Conservation (phyloP, 35 echinoderm and acorn worm species). For the Hemicentrotus pulcherrimus region DNA sequence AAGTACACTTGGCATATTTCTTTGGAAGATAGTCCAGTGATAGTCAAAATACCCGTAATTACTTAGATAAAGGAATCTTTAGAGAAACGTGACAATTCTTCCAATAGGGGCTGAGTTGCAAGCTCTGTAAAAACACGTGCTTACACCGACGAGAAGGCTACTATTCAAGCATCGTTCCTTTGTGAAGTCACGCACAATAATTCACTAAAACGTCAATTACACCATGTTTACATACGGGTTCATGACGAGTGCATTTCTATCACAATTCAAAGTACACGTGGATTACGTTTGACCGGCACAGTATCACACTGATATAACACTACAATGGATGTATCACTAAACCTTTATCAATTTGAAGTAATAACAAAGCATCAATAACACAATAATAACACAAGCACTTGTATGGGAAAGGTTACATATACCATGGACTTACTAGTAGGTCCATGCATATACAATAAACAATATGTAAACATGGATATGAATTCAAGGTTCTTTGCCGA, state of each 20-base stretch:
- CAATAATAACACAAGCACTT: too few species aligned
- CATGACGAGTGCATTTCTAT: neutral
- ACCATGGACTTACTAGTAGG: too few species aligned
- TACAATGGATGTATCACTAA: too few species aligned
- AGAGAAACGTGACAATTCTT: neutral
- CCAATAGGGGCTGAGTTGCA: neutral
- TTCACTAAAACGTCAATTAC: neutral
- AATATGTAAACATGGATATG: too few species aligned
- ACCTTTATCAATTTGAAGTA: too few species aligned
- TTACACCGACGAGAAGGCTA: neutral
- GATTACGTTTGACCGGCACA: neutral
- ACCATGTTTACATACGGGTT: neutral
- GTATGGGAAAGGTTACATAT: too few species aligned
- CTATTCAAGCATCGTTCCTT: neutral
- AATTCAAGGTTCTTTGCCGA: too few species aligned
- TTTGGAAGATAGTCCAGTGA: neutral
- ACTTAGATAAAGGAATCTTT: neutral
- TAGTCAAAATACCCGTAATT: neutral
- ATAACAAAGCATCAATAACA: too few species aligned
- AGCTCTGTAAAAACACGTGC: neutral
- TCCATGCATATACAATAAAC: too few species aligned
- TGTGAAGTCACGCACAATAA: neutral
- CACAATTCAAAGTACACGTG: neutral
- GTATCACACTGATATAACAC: neutral
- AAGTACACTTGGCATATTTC: neutral